These are phyloP conservation scores for Carassius auratus DNA, from an alignment of 2,113 vertebrate genomes.

Conservation along the genomic window DNA sequence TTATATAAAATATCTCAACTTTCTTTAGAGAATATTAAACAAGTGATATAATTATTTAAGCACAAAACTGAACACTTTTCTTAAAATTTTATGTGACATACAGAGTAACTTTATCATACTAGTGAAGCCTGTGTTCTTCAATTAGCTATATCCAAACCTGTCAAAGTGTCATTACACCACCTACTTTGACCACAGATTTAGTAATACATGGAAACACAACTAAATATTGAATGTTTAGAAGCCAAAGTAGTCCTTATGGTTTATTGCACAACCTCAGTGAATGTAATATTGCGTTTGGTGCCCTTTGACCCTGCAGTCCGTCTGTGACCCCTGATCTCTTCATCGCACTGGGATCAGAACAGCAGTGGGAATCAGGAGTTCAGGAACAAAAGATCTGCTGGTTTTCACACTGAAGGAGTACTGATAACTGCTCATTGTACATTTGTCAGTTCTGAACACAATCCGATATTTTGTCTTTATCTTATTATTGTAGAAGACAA, in stretches of 20 bases:
- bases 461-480: not conserved
- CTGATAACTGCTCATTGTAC: not conserved
- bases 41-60: not conserved
- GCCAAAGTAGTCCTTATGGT: not conserved
- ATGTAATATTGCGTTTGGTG: slow-evolving; percentile 16
- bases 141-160: not conserved
- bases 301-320: slow-evolving; percentile 58
- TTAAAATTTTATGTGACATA: not conserved
- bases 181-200: not conserved
- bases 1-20: not conserved
- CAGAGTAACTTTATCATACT: not conserved
- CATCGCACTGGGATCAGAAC: not conserved
- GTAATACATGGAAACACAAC: not conserved
- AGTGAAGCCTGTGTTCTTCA: not conserved
- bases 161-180: not conserved
- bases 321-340: not conserved
- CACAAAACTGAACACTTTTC: not conserved
- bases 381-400: no score
- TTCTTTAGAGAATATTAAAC: not conserved
- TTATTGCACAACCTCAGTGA: slow-evolving; percentile 59
- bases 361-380: not conserved
- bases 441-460: not conserved
- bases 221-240: slow-evolving; percentile 1
- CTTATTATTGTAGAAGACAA: not conserved
- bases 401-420: not conserved